phyloP scores from a whole-genome alignment of 1,140 invertebrate genomes.

The Drosophila sechellia region DNA sequence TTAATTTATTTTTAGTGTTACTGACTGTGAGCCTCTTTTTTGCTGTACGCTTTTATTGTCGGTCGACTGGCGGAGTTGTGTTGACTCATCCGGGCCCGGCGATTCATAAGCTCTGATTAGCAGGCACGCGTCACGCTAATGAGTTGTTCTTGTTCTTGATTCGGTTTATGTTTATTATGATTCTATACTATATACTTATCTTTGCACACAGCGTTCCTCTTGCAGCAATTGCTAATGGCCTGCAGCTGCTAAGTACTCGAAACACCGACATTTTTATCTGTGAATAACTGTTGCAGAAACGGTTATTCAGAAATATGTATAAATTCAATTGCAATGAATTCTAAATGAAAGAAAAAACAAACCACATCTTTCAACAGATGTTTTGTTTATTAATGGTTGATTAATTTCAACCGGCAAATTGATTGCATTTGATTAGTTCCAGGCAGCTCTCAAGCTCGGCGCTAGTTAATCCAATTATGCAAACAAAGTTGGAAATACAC shows the following conservation, averaged over 20 bases:
- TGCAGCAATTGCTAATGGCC: constrained; percentile 8
- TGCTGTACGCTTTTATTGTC: constrained; percentile 24
- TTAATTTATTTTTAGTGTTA: constrained; percentile 51
- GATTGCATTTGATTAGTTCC: background rate
- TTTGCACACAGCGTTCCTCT: background rate
- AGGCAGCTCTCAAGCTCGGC: no score
- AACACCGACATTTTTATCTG: background rate
- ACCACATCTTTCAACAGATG: background rate
- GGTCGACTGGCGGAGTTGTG: constrained; percentile 26
- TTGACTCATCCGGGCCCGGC: constrained; percentile 57
- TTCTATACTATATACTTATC: background rate
- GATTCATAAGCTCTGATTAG: constrained; percentile 74
- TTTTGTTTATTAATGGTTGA: constrained; percentile 4
- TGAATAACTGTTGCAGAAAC: constrained; percentile 3
- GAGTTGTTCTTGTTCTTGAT: constrained; percentile 41
- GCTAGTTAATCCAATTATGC: no score
- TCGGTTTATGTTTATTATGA: constrained; percentile 8
- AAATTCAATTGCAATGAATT: background rate
- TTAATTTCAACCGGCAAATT: constrained; percentile 5
- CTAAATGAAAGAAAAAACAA: no score
- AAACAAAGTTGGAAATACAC: no score
- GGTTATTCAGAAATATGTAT: background rate
- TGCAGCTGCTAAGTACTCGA: constrained; percentile 5
- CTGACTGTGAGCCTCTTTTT: constrained; percentile 14
- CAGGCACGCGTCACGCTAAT: constrained; percentile 78